A percentile compares a stretch with the other conserved stretches of the same genome.
Conservation (phyloP, 2,888 invertebrate species). For the Cheilosia vulpina region DNA sequence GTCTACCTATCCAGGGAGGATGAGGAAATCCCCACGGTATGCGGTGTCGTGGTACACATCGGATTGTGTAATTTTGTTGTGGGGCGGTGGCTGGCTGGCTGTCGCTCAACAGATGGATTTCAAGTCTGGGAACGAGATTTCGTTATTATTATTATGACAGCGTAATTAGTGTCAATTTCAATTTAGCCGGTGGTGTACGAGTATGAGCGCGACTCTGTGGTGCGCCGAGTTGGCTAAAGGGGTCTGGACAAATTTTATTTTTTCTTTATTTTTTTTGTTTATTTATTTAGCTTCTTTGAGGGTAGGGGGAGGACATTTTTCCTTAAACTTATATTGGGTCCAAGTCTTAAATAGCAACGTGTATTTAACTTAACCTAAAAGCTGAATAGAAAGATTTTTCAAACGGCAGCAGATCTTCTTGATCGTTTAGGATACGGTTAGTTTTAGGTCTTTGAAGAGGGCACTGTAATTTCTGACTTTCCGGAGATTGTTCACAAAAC, state of each 20-base stretch:
- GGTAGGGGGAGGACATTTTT: too few species aligned
- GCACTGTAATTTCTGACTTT: too few species aligned
- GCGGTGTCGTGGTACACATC: slow-evolving; percentile 32
- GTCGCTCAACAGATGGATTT: slow-evolving; percentile 13
- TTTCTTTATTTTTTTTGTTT: not conserved
- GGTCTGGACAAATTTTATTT: not conserved
- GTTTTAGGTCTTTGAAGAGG: too few species aligned
- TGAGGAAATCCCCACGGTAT: slow-evolving; percentile 56
- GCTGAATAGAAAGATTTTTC: too few species aligned
- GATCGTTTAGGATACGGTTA: too few species aligned
- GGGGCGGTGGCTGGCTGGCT: slow-evolving; percentile 15
- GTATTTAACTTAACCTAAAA: too few species aligned
- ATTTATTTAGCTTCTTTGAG: too few species aligned
- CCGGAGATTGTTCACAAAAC: too few species aligned
- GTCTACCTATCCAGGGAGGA: slow-evolving; percentile 9
- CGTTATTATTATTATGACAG: slow-evolving; percentile 18
- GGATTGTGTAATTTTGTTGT: slow-evolving; percentile 42
- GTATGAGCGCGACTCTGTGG: not conserved
- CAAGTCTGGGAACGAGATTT: slow-evolving; percentile 36
- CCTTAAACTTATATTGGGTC: too few species aligned
- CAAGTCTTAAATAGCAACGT: too few species aligned
- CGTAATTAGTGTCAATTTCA: slow-evolving; percentile 54
- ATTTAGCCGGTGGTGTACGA: slow-evolving; percentile 24
- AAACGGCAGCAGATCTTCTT: too few species aligned
- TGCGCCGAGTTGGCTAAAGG: slow-evolving; percentile 3